phyloP scores from a whole-genome alignment of 2,797 vertebrate species.

The Gallinago stenura region DNA sequence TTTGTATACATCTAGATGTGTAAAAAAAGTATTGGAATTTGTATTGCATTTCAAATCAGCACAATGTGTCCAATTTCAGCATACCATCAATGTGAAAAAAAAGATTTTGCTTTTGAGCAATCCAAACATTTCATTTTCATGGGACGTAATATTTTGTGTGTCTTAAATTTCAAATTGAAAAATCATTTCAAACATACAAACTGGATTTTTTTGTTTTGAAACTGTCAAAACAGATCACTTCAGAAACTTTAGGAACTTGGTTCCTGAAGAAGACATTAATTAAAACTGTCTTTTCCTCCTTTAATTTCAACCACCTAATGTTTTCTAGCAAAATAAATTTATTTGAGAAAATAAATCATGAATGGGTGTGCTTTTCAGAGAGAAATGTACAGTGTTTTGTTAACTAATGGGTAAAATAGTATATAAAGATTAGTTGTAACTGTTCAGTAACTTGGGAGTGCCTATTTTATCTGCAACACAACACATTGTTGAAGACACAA shows the following conservation, averaged over 20 bases:
- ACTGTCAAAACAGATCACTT: constrained; percentile 5
- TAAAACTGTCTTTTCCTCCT: constrained; percentile 16
- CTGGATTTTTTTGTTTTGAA: constrained; percentile 15
- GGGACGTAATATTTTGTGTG: neutral
- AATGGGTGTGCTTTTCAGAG: neutral
- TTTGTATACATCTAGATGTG: neutral
- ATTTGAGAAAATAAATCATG: neutral
- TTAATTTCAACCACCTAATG: constrained; percentile 5
- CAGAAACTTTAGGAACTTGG: neutral
- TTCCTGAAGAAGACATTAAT: constrained; percentile 27
- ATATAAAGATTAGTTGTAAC: neutral
- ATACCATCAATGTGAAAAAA: neutral
- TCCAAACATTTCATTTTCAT: constrained; percentile 25
- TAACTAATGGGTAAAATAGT: neutral
- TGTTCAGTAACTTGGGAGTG: neutral
- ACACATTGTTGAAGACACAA: neutral
- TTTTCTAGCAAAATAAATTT: constrained; percentile 30
- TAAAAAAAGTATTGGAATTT: neutral
- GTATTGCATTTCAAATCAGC: neutral
- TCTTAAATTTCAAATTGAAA: constrained; percentile 40
- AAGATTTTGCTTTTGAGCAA: neutral
- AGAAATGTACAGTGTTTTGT: neutral
- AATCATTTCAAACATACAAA: neutral
- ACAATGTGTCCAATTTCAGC: neutral
- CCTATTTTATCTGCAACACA: neutral